Percentiles rank a stretch among this genome's conserved stretches.
These are phyloP conservation scores for Gymnodraco acuticeps DNA, from an alignment of 2,797 vertebrate species.

Conservation along the genomic window DNA sequence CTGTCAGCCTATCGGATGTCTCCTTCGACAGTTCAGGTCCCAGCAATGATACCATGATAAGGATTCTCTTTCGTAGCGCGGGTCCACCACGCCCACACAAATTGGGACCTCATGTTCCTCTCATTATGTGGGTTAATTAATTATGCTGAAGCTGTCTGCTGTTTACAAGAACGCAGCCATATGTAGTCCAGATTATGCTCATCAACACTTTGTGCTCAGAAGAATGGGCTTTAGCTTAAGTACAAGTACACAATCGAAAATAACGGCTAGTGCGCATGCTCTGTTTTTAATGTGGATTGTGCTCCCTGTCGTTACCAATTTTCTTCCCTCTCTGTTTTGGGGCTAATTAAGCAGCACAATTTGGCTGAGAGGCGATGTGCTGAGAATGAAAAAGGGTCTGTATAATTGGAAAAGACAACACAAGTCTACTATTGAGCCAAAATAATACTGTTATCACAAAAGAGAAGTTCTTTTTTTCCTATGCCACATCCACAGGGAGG, in stretches of 20 bases:
- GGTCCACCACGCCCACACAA: conserved; percentile 48
- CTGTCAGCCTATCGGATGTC: conserved; percentile 64
- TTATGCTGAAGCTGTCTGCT: conserved; percentile 81
- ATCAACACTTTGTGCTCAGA: conserved; percentile 39
- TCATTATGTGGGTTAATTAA: conserved; percentile 85
- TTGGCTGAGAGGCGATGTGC: conserved; percentile 65
- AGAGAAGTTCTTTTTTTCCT: background rate
- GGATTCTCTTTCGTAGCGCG: conserved; percentile 40
- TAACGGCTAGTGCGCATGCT: background rate
- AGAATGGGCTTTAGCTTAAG: conserved; percentile 27
- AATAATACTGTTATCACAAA: conserved; percentile 20
- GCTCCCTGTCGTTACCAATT: conserved; percentile 64
- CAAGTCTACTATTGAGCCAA: conserved; percentile 45
- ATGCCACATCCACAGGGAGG: conserved; percentile 1
- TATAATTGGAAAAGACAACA: conserved; percentile 66
- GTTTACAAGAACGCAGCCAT: conserved; percentile 75
- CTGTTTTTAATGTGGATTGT: conserved; percentile 46
- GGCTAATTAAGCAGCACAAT: conserved; percentile 69
- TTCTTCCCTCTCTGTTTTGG: conserved; percentile 60
- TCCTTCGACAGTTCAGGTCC: conserved; percentile 50
- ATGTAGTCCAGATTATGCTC: conserved; percentile 70
- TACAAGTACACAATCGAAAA: conserved; percentile 14
- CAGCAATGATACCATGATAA: conserved; percentile 43
- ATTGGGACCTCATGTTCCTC: conserved; percentile 57
- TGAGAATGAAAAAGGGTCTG: conserved; percentile 52